These are phyloP conservation scores for Pammene fasciana DNA, from an alignment of 2,888 invertebrate species.

Conservation along the genomic window DNA sequence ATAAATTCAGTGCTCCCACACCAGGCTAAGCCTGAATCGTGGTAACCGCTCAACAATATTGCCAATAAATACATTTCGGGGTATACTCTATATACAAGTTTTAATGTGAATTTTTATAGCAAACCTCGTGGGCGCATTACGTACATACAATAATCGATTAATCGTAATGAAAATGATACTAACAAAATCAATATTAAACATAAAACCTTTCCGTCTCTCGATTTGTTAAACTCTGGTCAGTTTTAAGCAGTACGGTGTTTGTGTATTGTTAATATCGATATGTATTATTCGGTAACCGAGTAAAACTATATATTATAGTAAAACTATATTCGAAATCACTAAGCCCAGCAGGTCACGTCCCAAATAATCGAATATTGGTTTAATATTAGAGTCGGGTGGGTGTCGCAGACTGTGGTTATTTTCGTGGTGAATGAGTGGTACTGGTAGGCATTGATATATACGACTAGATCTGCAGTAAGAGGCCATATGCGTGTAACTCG, in stretches of 20 bases:
- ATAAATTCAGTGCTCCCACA: too few relatives aligned
- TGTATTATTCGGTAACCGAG: too few relatives aligned
- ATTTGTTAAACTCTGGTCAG: conserved; percentile 2
- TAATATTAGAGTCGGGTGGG: conserved; percentile 24
- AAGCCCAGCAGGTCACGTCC: conserved; percentile 36
- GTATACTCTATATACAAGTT: too few relatives aligned
- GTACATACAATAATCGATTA: background rate
- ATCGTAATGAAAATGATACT: background rate
- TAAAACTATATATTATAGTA: conserved; percentile 16
- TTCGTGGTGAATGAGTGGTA: background rate
- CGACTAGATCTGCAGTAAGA: too few relatives aligned
- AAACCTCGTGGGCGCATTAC: too few relatives aligned
- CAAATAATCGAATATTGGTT: conserved; percentile 37
- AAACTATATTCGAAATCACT: conserved; percentile 26
- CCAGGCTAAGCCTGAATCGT: too few relatives aligned
- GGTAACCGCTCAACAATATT: too few relatives aligned
- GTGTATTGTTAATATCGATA: background rate
- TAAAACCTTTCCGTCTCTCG: background rate
- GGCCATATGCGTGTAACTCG: too few relatives aligned
- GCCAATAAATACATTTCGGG: too few relatives aligned
- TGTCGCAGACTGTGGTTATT: conserved; percentile 34
- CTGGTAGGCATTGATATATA: too few relatives aligned
- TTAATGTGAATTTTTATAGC: too few relatives aligned
- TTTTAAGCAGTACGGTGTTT: background rate
- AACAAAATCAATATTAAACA: background rate